These are phyloP conservation scores for Bradypus variegatus DNA, from an alignment of 2,797 vertebrate genomes.

Conservation along the genomic window DNA sequence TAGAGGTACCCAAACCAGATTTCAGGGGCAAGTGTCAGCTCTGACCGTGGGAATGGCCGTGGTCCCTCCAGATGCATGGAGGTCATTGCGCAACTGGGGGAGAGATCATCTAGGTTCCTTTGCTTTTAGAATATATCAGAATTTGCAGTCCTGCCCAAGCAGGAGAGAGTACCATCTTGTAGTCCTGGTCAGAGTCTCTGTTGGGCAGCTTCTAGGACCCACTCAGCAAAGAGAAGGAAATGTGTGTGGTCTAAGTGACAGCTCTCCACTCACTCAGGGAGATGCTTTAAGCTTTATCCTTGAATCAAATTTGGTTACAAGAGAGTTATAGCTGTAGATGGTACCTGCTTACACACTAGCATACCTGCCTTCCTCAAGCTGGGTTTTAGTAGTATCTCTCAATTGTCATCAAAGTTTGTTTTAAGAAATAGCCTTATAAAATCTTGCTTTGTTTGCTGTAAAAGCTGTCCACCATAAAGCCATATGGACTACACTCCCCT, in stretches of 20 bases:
- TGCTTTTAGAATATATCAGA: background rate
- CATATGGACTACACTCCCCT: no score
- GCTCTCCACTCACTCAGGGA: background rate
- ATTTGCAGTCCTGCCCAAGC: background rate
- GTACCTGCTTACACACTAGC: background rate
- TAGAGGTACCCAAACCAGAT: background rate
- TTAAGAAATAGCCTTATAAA: background rate
- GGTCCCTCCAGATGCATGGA: background rate
- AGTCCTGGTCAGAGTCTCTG: background rate
- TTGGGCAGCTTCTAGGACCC: background rate
- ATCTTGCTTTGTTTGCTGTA: background rate
- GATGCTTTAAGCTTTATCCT: background rate
- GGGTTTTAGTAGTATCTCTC: background rate
- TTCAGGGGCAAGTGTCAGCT: background rate
- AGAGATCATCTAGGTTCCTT: background rate
- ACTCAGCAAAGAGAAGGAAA: background rate
- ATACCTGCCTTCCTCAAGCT: background rate
- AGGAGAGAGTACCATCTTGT: background rate
- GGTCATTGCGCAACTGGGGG: background rate
- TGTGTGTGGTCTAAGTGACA: background rate
- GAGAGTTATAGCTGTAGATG: background rate
- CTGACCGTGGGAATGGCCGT: background rate
- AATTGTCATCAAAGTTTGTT: background rate
- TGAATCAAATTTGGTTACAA: background rate
- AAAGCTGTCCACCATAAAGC: background rate